These are phyloP conservation scores for Butorides virescens DNA, from an alignment of 2,113 vertebrate species.

Conservation along the genomic window DNA sequence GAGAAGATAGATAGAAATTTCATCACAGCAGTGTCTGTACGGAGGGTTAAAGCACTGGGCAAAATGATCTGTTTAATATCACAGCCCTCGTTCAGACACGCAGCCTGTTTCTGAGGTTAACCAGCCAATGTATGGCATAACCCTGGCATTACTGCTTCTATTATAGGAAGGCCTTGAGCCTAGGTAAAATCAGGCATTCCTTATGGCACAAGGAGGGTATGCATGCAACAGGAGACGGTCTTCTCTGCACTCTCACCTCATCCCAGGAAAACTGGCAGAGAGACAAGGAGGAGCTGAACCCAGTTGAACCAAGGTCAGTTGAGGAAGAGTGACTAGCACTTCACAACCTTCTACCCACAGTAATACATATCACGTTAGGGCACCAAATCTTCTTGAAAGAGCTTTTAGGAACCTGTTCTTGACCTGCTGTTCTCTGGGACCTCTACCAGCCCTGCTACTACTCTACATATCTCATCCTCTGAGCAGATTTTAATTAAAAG, in stretches of 20 bases:
- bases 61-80: not conserved
- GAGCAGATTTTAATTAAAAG: not conserved
- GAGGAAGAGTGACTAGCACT: not conserved
- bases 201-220: not conserved
- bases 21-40: not conserved
- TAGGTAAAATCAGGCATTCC: not conserved
- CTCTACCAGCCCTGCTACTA: not conserved
- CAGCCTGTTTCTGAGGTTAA: not conserved
- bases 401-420: not conserved
- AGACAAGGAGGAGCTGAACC: not conserved
- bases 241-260: not conserved
- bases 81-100: not conserved
- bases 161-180: not conserved
- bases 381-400: not conserved
- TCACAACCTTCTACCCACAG: not conserved
- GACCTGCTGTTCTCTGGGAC: not conserved
- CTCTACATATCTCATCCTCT: not conserved
- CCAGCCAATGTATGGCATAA: not conserved
- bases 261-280: not conserved
- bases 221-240: not conserved
- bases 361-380: not conserved
- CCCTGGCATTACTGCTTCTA: not conserved
- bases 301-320: not conserved
- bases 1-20: not conserved
- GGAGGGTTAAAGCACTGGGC: not conserved